phyloP scores from a whole-genome alignment of 2,113 vertebrate genomes.

The Clinocottus analis region DNA sequence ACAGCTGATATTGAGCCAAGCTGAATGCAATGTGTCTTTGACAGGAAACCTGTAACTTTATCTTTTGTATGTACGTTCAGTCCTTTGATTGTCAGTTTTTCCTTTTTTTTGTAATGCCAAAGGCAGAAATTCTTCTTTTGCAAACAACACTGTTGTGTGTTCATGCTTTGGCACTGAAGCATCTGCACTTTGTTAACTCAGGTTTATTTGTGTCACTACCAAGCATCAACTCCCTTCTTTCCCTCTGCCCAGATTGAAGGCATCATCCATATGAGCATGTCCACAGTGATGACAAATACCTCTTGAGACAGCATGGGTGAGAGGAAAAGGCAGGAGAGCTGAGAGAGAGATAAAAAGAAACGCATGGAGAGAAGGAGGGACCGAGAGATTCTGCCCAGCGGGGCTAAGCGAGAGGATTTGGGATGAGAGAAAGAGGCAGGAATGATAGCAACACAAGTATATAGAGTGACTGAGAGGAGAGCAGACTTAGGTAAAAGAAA shows the following conservation, averaged over 20 bases:
- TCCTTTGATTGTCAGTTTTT: background rate
- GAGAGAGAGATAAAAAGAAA: conserved; percentile 27
- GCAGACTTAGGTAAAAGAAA: conserved; percentile 37
- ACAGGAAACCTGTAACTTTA: background rate
- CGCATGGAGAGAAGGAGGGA: conserved; percentile 24
- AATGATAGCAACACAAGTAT: conserved; percentile 31
- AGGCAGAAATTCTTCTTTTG: background rate
- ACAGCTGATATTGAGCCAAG: background rate
- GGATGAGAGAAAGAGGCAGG: conserved; percentile 30
- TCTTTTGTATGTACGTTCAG: background rate
- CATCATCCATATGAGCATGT: conserved; percentile 30
- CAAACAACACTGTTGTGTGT: background rate
- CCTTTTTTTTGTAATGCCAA: background rate
- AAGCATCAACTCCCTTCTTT: background rate
- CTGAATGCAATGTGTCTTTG: background rate
- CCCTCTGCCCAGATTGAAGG: conserved; percentile 18
- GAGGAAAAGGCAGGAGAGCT: conserved; percentile 47
- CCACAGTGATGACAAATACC: conserved; percentile 50
- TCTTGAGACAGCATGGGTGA: conserved; percentile 52
- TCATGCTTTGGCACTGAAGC: background rate
- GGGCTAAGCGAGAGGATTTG: conserved; percentile 50
- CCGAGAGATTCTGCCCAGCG: conserved; percentile 25
- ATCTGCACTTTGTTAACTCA: background rate
- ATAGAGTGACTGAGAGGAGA: conserved; percentile 23
- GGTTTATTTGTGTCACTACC: conserved; percentile 24